Evolutionary conservation across 2,797 vertebrate species (phyloP), one percentile per base, ranked within the genome.

Genomic region (Sus cebifrons): DNA sequence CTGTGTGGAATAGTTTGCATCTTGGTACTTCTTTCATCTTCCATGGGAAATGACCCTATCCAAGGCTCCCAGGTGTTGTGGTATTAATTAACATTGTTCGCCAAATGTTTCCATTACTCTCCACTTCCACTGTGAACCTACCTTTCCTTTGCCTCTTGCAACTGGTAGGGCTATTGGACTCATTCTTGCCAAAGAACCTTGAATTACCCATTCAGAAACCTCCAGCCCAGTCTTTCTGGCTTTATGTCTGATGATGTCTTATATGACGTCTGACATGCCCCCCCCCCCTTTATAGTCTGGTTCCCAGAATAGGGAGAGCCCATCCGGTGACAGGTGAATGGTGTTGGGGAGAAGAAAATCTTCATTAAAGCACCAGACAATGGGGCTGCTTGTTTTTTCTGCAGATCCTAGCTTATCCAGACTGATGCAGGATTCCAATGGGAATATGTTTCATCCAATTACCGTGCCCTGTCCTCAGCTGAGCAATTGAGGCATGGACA

Each of bases 341-440:
- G 20, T 6, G 2, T 7, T 16, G 83, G 8, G 13, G 65, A 17
- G 25, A 3, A 73, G 16, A 5, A 29, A 14, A 12, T 16, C 20
- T 0, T 44, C 7, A 5, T 17, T 3, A 2, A 4, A 60, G 36
- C 15, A 16, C 29, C 5, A 11, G 60, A 27, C 11, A 4, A 4
- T 0, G 29, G 29, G 68, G 18, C 12, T 56, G 15, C n/a, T 52
- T 27, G 44, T 16, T 52, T 49, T 3, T 21, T 52, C 3, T 0
- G 27, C 12, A 7, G 2, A 4, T 13, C 27, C 18, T 9, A 15
- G 3, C 67, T 40, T 23, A 6, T 17, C 2, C 21, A 8, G 21
- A 21, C 32, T 1, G 62, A 17, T 14, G 16, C 3, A 1, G 27
- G n/a, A 4, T 20, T 70, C 52, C 20, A 3, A 23, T 0, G 1